These are phyloP conservation scores for Brachionus angularis DNA, from an alignment of 1,140 invertebrate genomes.

Conservation along the genomic window DNA sequence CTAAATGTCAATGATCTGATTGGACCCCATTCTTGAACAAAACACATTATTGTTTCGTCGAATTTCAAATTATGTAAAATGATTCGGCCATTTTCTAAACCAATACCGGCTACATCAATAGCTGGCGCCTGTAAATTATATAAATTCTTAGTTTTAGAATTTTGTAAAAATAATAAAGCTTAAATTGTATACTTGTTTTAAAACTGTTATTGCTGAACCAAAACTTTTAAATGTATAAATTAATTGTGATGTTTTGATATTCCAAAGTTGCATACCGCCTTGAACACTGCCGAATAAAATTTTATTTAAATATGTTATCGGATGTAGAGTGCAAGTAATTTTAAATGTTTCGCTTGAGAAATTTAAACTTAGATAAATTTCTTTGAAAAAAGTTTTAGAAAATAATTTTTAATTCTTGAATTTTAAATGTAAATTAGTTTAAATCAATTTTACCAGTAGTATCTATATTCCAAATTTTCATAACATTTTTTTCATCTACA, in stretches of 20 bases:
- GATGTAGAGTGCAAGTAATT: slow-evolving; percentile 67
- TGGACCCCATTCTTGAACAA: slow-evolving; percentile 85
- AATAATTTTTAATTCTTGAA: too few species aligned
- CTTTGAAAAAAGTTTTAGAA: too few species aligned
- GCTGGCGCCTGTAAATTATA: slow-evolving; percentile 67
- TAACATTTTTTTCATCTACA: slow-evolving; percentile 70
- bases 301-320: slow-evolving; percentile 88
- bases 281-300: slow-evolving; percentile 83
- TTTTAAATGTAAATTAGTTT: too few species aligned
- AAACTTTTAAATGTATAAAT: slow-evolving; percentile 78
- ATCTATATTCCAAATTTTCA: slow-evolving; percentile 82
- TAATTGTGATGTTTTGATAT: slow-evolving; percentile 65
- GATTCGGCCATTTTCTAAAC: slow-evolving; percentile 74
- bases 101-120: slow-evolving; percentile 80
- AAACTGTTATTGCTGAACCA: slow-evolving; percentile 65
- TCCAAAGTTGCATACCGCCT: slow-evolving; percentile 83
- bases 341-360: slow-evolving; percentile 32
- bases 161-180: background rate
- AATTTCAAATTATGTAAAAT: slow-evolving; percentile 80
- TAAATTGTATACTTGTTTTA: slow-evolving; percentile 63
- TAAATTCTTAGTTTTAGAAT: background rate
- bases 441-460: too few species aligned
- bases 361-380: slow-evolving; percentile 62
- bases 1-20: slow-evolving; percentile 79
- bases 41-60: slow-evolving; percentile 77